Base-by-base conservation (phyloP, 1,140 invertebrate species). In the Drosophila cardini region DNA sequence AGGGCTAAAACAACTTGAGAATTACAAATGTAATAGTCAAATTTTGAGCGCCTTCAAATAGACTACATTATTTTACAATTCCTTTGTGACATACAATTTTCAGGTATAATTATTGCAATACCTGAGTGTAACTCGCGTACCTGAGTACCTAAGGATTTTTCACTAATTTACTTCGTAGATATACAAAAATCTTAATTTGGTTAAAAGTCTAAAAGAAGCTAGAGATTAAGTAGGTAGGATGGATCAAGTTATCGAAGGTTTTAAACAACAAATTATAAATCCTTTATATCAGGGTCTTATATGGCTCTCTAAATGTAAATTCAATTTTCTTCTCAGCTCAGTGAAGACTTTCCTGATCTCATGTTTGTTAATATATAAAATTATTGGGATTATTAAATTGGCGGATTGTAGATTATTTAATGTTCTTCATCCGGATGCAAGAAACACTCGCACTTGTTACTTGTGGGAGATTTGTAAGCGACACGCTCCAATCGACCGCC, bases 381-480 rank as follows among this genome's bases (percentile, higher is more conserved):
- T 50, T 32, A 32, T 21, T 32, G 26, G 11, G 9, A 55, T 55
- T 62, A 62, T 50, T 36, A 32, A 40, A 50, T 38, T 32, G 34
- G 45, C 58, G 38, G 45, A n/a, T 32, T 45, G 34, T 8, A 13
- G 32, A 55, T 55, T 16, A 30, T 11, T 55, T n/a, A 3, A 30
- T 38, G 13, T 57, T n/a, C 13, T 42, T 13, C 21, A 2, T 16
- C n/a, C 2, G 21, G 21, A 16, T 15, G 10, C 61, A 76, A 15
- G 61, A 52, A 72, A 46, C 67, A 76, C 67, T 83, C 76, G 53
- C 21, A 26, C 21, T 26, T 26, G 21, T 26, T 26, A 26, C 21
- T 26, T 26, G 3, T 65, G 67, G 61, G 67, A 65, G 70, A 81
- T 80, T 81, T 69, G 78, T 56, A 56, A 50, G 69, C 73, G 34